Percentiles rank a stretch among this genome's conserved stretches.
phyloP scores from a whole-genome alignment of 2,113 vertebrate species.

The Takifugu bimaculatus region DNA sequence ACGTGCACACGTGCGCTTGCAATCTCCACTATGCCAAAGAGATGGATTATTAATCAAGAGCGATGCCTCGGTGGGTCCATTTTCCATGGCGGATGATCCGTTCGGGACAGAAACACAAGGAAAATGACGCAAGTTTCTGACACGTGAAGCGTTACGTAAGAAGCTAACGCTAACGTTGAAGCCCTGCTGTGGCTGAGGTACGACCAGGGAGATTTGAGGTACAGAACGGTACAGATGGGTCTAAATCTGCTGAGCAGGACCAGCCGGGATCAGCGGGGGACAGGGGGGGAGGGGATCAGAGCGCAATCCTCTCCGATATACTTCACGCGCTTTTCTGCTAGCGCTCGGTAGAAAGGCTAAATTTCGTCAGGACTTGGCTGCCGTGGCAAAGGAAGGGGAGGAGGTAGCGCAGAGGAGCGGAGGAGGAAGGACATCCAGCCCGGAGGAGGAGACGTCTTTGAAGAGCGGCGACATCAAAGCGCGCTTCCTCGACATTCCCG shows the following conservation, averaged over 20 bases:
- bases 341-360: not conserved
- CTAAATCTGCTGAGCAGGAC: slow-evolving; percentile 34
- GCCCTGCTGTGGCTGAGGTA: not conserved
- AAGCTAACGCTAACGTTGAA: not conserved
- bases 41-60: slow-evolving; percentile 53
- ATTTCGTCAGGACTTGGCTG: slow-evolving; percentile 12
- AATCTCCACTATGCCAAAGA: slow-evolving; percentile 5
- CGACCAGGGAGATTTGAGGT: not conserved
- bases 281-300: slow-evolving; percentile 27
- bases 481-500: slow-evolving; percentile 28
- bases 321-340: slow-evolving; percentile 28
- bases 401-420: slow-evolving; percentile 20
- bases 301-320: slow-evolving; percentile 28
- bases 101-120: not conserved
- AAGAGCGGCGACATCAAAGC: slow-evolving; percentile 57
- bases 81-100: slow-evolving; percentile 1
- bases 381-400: not conserved
- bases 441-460: slow-evolving; percentile 42
- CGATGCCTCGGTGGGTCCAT: slow-evolving; percentile 27
- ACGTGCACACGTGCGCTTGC: slow-evolving; percentile 1
- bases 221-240: slow-evolving; percentile 8
- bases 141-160: slow-evolving; percentile 1
- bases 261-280: slow-evolving; percentile 28
- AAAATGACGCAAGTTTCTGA: not conserved
- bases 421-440: slow-evolving; percentile 22